These are phyloP conservation scores for Radopholus similis DNA, from an alignment of 1,140 invertebrate species.

Conservation along the genomic window DNA sequence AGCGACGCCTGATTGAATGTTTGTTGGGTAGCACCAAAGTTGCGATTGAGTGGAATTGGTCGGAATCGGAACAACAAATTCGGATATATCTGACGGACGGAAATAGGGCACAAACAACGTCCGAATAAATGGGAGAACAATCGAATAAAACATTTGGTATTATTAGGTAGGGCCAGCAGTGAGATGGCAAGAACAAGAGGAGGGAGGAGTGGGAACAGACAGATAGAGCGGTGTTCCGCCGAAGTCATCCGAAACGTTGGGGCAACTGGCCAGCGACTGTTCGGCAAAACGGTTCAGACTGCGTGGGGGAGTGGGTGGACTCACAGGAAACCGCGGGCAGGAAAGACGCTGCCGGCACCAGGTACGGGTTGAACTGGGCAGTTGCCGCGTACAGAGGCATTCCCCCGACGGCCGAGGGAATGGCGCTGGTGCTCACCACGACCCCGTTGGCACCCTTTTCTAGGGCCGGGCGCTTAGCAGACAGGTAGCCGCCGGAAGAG, in stretches of 20 bases:
- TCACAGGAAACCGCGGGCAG: constrained; percentile 16
- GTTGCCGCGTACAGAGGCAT: constrained; percentile 14
- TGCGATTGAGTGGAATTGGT: too few species aligned
- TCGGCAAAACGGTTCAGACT: neutral
- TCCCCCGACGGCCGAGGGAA: neutral
- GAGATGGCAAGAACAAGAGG: too few species aligned
- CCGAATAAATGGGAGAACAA: too few species aligned
- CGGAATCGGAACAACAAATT: too few species aligned
- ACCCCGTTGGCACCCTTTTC: constrained; percentile 3
- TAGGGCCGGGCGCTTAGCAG: constrained; percentile 1
- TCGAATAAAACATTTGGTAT: too few species aligned
- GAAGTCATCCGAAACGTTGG: constrained; percentile 3
- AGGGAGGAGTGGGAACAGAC: neutral
- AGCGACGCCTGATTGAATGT: too few species aligned
- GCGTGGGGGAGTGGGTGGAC: neutral
- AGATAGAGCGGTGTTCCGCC: neutral
- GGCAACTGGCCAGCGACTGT: constrained; percentile 2
- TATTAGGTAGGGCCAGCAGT: too few species aligned
- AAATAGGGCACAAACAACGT: too few species aligned
- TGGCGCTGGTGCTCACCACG: neutral
- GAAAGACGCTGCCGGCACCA: constrained; percentile 8
- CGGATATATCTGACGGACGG: too few species aligned
- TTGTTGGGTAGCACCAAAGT: too few species aligned
- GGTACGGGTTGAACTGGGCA: constrained; percentile 19
- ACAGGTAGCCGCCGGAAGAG: neutral